Base-by-base conservation (phyloP, 30 jellyfish, hydroid and myxozoan genomes). In the Catostylus mosaicus region DNA sequence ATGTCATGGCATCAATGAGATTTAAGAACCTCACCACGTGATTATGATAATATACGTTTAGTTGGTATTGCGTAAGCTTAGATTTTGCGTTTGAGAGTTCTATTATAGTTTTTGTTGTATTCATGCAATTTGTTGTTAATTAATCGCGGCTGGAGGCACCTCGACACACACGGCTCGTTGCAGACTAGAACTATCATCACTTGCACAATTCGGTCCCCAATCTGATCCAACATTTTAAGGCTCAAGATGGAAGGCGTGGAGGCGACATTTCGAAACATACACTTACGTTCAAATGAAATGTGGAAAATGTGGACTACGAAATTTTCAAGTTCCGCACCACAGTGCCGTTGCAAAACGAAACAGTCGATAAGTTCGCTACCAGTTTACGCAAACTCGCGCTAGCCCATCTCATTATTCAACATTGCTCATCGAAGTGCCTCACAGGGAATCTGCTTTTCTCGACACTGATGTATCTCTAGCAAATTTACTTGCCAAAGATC, bases 211-310 rank as follows among this genome's bases (percentile, higher is more conserved):
- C 30, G 70, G 40, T 73, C 73, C 84, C 19, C n/a, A 23, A 43
- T 38, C 48, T 20, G 84, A 73, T n/a, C 45, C 84, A 23, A 24
- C 38, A 29, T 73, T 45, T 26, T 1, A 36, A 47, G 80, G 60
- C 40, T 29, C 29, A 67, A 60, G 77, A 5, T 76, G 87, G 77
- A 76, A 56, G 33, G 87, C 56, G 50, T 51, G 59, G 87, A 76
- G 32, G 52, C 62, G 78, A 9, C 63, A 27, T 48, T 48, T 48
- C 63, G 20, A 23, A 2, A 48, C 63, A 6, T 76, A 76, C 30
- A 24, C 52, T 37, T 77, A 35, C 66, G 6, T 45, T 10, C 89
- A 83, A 56, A 56, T 30, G 67, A 24, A n/a, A n/a, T n/a, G n/a
- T n/a, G n/a, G n/a, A 27, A 37, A 69, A 59, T 59, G 71, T 26